Base-by-base conservation (phyloP, 2,888 invertebrate genomes). In the Mythimna loreyi region DNA sequence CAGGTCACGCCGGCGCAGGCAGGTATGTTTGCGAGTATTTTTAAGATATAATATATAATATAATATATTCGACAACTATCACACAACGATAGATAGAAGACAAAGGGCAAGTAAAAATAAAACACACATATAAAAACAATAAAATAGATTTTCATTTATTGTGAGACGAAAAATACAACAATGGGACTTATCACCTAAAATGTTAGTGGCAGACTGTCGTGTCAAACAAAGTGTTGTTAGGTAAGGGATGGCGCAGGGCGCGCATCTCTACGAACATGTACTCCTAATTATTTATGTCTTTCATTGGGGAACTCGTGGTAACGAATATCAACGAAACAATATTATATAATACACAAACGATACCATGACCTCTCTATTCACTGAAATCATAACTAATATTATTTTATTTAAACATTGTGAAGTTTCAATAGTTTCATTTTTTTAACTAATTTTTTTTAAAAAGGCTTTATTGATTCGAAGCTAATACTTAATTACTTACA, bases 111-210 rank as follows among this genome's bases (percentile, higher is more conserved):
- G 53, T 53, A 49, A 92, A 95, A 95, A 94, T 83, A 94, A 96
- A 96, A 94, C 80, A 90, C 94, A 92, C 82, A 19, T 87, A 52
- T 95, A 96, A 96, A 96, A 96, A 96, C 96, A 96, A 96, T 96
- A 95, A 96, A 96, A 96, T 96, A 96, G 96, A 95, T 95, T 96
- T 94, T 95, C 96, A 96, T 96, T 96, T 96, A 96, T 95, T 96
- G 95, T 96, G 96, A 96, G 96, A 96, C 96, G 95, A 96, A 96
- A 96, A 95, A 95, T 96, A 96, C 96, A 96, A 96, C 96, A 96
- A 96, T 96, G 95, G 96, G 95, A 94, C 96, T 96, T 96, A 96
- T 94, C 85, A 95, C 89, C 95, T 96, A 96, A 91, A 92, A 95
- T 95, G 95, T 95, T 95, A 96, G 95, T 95, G 94, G 95, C 93